phyloP scores from a whole-genome alignment of 2,888 invertebrate species.

The Clistopyga incitator region DNA sequence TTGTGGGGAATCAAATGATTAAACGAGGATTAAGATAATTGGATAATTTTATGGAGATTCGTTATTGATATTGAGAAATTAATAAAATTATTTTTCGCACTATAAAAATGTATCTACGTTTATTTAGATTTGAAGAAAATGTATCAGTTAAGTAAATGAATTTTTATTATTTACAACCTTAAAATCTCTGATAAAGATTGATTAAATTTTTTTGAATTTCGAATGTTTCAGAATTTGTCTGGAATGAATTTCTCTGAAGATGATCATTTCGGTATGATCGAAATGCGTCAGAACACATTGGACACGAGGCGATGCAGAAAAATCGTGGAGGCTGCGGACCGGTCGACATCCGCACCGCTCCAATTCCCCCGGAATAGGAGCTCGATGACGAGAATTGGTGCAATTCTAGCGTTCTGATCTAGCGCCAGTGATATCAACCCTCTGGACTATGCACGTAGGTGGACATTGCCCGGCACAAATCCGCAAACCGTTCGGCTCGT shows the following conservation, averaged over 20 bases:
- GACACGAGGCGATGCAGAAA: background rate
- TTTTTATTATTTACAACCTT: too few relatives aligned
- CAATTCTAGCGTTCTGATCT: background rate
- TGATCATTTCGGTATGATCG: background rate
- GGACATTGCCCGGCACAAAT: constrained; percentile 73
- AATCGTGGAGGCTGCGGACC: background rate
- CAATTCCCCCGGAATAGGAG: constrained; percentile 9
- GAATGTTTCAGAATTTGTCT: too few relatives aligned
- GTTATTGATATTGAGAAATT: too few relatives aligned
- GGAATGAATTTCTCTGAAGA: background rate
- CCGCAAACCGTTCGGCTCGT: constrained; percentile 70
- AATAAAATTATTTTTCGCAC: too few relatives aligned
- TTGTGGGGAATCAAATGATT: too few relatives aligned
- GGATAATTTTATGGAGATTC: too few relatives aligned
- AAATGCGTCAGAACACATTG: background rate
- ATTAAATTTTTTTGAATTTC: too few relatives aligned
- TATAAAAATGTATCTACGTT: too few relatives aligned
- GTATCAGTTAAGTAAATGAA: too few relatives aligned
- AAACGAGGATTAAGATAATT: too few relatives aligned
- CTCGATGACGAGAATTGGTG: constrained; percentile 21
- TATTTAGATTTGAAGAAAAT: too few relatives aligned
- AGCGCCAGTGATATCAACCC: constrained; percentile 13
- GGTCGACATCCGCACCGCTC: constrained; percentile 14
- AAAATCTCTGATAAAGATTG: too few relatives aligned
- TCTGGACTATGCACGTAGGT: constrained; percentile 7